Base-by-base conservation (phyloP, 2,113 vertebrate species). In the Atrichornis clamosus region DNA sequence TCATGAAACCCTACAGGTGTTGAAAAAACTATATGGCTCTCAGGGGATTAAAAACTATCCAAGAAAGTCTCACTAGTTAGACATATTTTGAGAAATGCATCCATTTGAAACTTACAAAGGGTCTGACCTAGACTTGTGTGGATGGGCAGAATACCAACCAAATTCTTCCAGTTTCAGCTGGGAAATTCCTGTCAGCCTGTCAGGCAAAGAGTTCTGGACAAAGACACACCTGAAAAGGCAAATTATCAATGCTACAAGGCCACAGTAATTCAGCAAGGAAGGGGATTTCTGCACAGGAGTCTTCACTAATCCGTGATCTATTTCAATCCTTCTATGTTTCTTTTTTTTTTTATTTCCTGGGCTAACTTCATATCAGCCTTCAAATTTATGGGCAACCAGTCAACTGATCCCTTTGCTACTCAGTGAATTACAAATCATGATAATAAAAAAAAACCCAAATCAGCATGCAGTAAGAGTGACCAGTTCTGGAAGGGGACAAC, bases 71-170 rank as follows among this genome's bases (percentile, higher is more conserved):
- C 95, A 67, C 89, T 89, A 95, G 87, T 82, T 87, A 92, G 87
- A 86, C 53, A 79, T 72, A 93, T 80, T 90, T 74, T 92, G 88
- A 96, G 59, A 95, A 96, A 90, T 75, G 68, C 37, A 94, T 81
- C 89, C 74, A 92, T 73, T 83, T 76, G 65, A 93, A 92, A 93
- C 85, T 97, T 94, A 92, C 63, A 83, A 92, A 74, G 26, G 82
- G 68, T 88, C 87, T 96, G 84, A 97, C 70, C 81, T 95, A 94
- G 65, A 89, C 82, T 92, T 96, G 60, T 92, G 93, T 96, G 82
- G 67, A 87, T 64, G 49, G 76, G 89, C 74, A 89, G 55, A 77
- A 90, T 81, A 96, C 14, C 87, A 91, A 94, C 32, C 88, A 42
- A 91, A 78, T 90, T 92, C 87, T 76, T 96, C 86, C 69, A 53